These are phyloP conservation scores for Nebria brevicollis DNA, from an alignment of 2,888 invertebrate genomes.

Conservation along the genomic window DNA sequence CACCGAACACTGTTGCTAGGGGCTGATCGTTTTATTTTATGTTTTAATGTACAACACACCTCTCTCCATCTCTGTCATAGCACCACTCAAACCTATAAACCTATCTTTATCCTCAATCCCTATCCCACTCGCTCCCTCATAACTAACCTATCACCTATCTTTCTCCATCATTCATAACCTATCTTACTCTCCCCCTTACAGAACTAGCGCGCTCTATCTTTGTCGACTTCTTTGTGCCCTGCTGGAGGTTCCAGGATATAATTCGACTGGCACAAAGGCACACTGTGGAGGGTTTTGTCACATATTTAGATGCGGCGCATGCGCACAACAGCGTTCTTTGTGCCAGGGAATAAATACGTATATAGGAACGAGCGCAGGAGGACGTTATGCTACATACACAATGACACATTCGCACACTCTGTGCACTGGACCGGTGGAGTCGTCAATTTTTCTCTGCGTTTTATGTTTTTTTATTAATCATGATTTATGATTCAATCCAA, in stretches of 20 bases:
- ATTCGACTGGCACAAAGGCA: constrained; percentile 12
- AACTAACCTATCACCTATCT: constrained; percentile 2
- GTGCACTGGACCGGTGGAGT: not conserved
- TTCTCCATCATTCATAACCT: not conserved
- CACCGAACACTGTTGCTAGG: constrained; percentile 36
- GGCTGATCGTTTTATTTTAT: constrained; percentile 39
- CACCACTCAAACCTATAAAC: not conserved
- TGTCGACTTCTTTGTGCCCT: constrained; percentile 4
- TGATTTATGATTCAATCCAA: not conserved
- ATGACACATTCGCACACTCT: not conserved
- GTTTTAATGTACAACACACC: constrained; percentile 41
- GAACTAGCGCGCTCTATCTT: constrained; percentile 11
- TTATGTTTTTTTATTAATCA: not conserved
- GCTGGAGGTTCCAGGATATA: constrained; percentile 1
- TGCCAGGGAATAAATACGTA: not conserved
- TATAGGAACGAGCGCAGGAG: not conserved
- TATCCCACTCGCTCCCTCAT: not conserved
- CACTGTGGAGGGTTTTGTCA: constrained; percentile 15
- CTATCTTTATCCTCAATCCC: constrained; percentile 11
- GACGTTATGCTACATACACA: constrained; percentile 1
- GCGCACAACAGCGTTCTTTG: constrained; percentile 3
- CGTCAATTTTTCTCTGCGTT: not conserved
- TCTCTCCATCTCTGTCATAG: constrained; percentile 5
- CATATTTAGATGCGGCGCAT: constrained; percentile 19
- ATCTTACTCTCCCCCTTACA: not conserved